phyloP scores from a whole-genome alignment of 2,797 vertebrate species.

The Heteromormyrus szaboi region DNA sequence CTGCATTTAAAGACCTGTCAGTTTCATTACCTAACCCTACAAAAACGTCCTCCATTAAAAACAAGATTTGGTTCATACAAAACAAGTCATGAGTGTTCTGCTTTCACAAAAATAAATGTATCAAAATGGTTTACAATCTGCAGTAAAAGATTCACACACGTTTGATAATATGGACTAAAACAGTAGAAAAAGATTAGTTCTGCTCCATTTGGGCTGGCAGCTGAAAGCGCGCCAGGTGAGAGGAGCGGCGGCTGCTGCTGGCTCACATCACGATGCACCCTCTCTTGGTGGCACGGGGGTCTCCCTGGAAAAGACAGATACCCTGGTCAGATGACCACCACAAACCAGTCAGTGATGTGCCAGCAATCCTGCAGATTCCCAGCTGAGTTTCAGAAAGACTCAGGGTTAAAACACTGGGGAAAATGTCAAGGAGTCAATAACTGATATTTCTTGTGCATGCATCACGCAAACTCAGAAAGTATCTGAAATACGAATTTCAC shows the following conservation, averaged over 20 bases:
- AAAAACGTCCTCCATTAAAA: slow-evolving; percentile 23
- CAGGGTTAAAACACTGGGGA: neutral
- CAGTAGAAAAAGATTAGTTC: slow-evolving; percentile 60
- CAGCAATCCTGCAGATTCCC: neutral
- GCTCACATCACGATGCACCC: slow-evolving; percentile 77
- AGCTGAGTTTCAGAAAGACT: neutral
- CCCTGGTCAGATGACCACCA: neutral
- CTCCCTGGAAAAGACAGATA: slow-evolving; percentile 53
- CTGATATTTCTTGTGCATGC: neutral
- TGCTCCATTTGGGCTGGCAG: slow-evolving; percentile 63
- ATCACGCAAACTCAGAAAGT: neutral
- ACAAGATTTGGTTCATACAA: slow-evolving; percentile 37
- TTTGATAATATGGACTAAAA: slow-evolving; percentile 34
- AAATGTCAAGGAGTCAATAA: neutral
- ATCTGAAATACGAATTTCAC: neutral
- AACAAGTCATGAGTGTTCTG: slow-evolving; percentile 17
- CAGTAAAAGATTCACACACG: slow-evolving; percentile 38
- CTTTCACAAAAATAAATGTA: slow-evolving; percentile 34
- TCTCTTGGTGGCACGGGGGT: slow-evolving; percentile 47
- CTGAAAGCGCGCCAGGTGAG: slow-evolving; percentile 41
- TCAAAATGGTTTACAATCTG: slow-evolving; percentile 33
- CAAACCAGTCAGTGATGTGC: neutral
- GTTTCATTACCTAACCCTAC: slow-evolving; percentile 12
- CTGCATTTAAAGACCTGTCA: slow-evolving; percentile 21
- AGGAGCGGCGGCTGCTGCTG: slow-evolving; percentile 31